Evolutionary conservation across 1,140 invertebrate genomes (phyloP).

Genomic region (Drosophila lini): DNA sequence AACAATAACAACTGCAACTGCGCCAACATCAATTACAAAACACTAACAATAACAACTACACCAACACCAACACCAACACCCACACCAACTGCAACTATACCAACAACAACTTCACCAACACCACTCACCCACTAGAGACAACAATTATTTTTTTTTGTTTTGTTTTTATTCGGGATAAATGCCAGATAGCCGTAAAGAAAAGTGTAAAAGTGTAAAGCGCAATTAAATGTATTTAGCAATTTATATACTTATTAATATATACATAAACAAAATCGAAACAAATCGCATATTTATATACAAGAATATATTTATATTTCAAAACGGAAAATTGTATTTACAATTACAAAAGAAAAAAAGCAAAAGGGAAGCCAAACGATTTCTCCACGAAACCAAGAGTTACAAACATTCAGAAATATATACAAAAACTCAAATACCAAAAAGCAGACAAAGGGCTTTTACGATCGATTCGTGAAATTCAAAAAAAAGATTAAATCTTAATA

Average conservation of each 20-base stretch:
- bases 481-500: neutral
- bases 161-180: conserved; percentile 65
- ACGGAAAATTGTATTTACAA: conserved; percentile 72
- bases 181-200: conserved; percentile 69
- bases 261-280: conserved; percentile 53
- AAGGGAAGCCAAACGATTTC: neutral
- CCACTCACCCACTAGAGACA: conserved; percentile 23
- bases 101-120: conserved; percentile 24
- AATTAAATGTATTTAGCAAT: conserved; percentile 79
- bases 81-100: neutral
- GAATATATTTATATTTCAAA: conserved; percentile 70
- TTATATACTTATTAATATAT: conserved; percentile 70
- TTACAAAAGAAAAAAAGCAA: conserved; percentile 28
- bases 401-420: conserved; percentile 12
- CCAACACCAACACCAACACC: conserved; percentile 11
- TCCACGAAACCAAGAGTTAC: neutral
- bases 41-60: neutral
- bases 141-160: conserved; percentile 54
- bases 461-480: neutral
- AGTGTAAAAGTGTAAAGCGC: conserved; percentile 72
- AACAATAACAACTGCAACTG: neutral
- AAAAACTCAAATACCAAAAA: conserved; percentile 1
- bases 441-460: conserved; percentile 9
- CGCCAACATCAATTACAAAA: conserved; percentile 4
- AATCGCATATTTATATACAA: conserved; percentile 71